Conservation (phyloP, 1,140 invertebrate genomes). For the Thereuonema tuberculata region DNA sequence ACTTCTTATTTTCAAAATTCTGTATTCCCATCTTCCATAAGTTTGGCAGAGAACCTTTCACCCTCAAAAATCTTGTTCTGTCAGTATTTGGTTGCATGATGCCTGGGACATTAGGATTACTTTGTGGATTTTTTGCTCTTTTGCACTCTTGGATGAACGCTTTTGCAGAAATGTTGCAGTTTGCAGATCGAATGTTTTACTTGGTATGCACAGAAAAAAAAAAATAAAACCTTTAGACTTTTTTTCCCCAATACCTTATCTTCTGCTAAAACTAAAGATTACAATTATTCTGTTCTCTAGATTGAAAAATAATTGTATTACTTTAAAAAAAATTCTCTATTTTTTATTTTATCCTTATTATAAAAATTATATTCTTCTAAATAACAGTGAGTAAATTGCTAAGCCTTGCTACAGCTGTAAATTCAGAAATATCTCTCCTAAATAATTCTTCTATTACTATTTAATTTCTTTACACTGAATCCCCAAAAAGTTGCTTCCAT, state of each 20-base stretch:
- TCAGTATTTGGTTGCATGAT: constrained; percentile 56
- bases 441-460: too few relatives aligned
- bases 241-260: neutral
- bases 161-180: constrained; percentile 68
- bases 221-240: neutral
- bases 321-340: too few relatives aligned
- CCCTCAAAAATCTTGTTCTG: constrained; percentile 41
- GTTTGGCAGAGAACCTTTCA: constrained; percentile 49
- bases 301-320: too few relatives aligned
- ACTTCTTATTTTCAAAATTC: constrained; percentile 62
- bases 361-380: too few relatives aligned
- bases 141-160: constrained; percentile 81
- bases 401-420: too few relatives aligned
- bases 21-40: constrained; percentile 52
- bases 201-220: constrained; percentile 36
- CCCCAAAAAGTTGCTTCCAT: too few relatives aligned
- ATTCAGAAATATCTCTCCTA: too few relatives aligned
- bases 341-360: too few relatives aligned
- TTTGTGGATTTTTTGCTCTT: constrained; percentile 69
- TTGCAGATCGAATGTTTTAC: constrained; percentile 74
- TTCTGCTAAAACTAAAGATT: too few relatives aligned
- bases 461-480: too few relatives aligned
- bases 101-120: constrained; percentile 53
- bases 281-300: too few relatives aligned
- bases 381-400: too few relatives aligned